Conservation (phyloP, 35 echinoderm and acorn worm genomes). For the Amphiura filiformis region DNA sequence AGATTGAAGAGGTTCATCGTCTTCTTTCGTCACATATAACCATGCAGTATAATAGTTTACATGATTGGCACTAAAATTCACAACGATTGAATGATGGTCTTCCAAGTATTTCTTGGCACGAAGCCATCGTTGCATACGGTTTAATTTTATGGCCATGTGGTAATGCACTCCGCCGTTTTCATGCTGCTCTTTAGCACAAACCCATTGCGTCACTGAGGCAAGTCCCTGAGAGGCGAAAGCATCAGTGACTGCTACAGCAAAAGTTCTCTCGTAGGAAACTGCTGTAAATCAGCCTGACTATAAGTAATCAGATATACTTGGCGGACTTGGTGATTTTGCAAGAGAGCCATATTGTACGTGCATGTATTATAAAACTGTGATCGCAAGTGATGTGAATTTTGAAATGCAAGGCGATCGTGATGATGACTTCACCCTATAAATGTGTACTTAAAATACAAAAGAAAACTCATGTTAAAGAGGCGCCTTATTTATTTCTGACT, state of each 20-base stretch:
- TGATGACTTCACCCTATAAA: too few relatives aligned
- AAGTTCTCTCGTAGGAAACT: neutral
- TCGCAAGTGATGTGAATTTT: too few relatives aligned
- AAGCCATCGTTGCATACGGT: neutral
- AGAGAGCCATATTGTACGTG: neutral
- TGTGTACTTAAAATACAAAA: too few relatives aligned
- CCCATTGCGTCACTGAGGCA: constrained; percentile 10
- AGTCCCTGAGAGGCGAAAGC: neutral
- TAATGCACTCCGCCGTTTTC: constrained; percentile 30
- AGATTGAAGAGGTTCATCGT: neutral
- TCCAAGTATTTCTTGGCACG: neutral
- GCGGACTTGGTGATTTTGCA: constrained; percentile 9
- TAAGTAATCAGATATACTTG: constrained; percentile 61
- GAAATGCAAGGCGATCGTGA: too few relatives aligned
- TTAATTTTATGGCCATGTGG: constrained; percentile 48
- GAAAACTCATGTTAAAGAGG: too few relatives aligned
- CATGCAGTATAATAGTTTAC: constrained; percentile 51
- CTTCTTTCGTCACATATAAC: constrained; percentile 40
- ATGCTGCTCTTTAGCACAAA: constrained; percentile 24
- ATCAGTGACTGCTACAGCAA: neutral
- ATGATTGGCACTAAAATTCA: constrained; percentile 34
- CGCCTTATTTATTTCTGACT: too few relatives aligned
- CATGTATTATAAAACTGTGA: too few relatives aligned
- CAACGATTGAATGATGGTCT: neutral
- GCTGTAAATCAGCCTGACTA: constrained; percentile 18